Percentiles rank a stretch among this genome's conserved stretches.
Evolutionary conservation across 2,888 invertebrate genomes (phyloP).

Genomic region (Clostera curtula): DNA sequence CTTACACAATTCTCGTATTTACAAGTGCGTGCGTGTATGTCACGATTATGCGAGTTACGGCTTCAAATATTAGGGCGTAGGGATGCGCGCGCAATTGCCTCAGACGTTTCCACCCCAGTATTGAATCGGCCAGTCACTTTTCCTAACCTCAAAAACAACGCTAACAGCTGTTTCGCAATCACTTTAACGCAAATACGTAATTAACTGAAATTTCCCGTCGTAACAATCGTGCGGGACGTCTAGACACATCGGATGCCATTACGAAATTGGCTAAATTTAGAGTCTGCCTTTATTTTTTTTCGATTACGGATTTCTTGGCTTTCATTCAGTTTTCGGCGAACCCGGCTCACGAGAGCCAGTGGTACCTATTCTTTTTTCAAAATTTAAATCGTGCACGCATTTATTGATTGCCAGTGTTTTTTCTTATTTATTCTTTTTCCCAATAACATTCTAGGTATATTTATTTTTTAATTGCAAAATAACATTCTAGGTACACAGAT

Average conservation of each 20-base stretch:
- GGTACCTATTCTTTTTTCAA: conserved; percentile 33
- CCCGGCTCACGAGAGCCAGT: conserved; percentile 33
- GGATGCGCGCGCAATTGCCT: conserved; percentile 61
- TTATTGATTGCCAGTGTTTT: conserved; percentile 11
- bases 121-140: conserved; percentile 61
- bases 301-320: conserved; percentile 53
- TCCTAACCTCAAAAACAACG: conserved; percentile 60
- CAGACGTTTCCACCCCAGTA: conserved; percentile 38
- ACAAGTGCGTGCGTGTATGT: conserved; percentile 37
- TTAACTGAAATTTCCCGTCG: conserved; percentile 26
- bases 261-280: conserved; percentile 69
- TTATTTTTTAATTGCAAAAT: conserved; percentile 18
- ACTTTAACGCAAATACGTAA: conserved; percentile 27
- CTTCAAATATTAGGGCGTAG: conserved; percentile 28
- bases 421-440: conserved; percentile 11
- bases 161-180: conserved; percentile 59
- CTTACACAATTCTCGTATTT: conserved; percentile 12
- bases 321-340: conserved; percentile 65
- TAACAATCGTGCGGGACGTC: conserved; percentile 32
- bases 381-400: conserved; percentile 11
- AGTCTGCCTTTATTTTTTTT: conserved; percentile 46
- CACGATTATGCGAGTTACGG: conserved; percentile 33
- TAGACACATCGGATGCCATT: conserved; percentile 46
- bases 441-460: conserved; percentile 27
- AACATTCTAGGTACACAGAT: conserved; percentile 30